Evolutionary conservation across 2,113 vertebrate genomes (phyloP).

Genomic region (Phocoena sinus): DNA sequence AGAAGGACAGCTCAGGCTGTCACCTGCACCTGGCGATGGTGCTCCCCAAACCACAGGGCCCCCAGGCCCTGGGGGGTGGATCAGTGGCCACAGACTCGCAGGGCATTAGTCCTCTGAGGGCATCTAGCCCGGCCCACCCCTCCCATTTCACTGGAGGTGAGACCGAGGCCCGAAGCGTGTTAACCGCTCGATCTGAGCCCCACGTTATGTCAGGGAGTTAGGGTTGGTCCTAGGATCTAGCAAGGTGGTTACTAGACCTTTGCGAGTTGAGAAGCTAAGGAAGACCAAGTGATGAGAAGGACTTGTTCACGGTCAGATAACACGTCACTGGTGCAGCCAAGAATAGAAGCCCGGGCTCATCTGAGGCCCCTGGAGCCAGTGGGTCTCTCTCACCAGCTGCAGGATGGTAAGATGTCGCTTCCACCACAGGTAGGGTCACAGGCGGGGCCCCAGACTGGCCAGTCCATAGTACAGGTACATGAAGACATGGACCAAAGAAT

Average conservation of each 20-base stretch:
- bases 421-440: conserved; percentile 84
- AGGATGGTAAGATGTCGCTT: conserved; percentile 83
- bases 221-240: not conserved
- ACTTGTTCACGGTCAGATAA: not conserved
- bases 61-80: accelerated
- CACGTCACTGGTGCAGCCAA: not conserved
- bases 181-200: not conserved
- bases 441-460: conserved; percentile 78
- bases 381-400: conserved; percentile 81
- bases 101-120: not conserved
- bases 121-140: not conserved
- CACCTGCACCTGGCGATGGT: not conserved
- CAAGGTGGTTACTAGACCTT: not conserved
- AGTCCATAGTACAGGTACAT: conserved; percentile 83
- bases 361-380: not conserved
- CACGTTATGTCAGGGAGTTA: not conserved
- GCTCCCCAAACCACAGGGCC: not conserved
- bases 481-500: conserved; percentile 82
- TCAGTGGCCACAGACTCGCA: not conserved
- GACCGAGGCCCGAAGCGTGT: not conserved
- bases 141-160: not conserved
- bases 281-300: not conserved
- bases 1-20: not conserved
- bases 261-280: not conserved
- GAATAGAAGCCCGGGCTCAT: not conserved